A percentile compares a stretch with the other conserved stretches of the same genome.
Evolutionary conservation across 1,140 invertebrate species (phyloP).

Genomic region (Parapsyche elsis): DNA sequence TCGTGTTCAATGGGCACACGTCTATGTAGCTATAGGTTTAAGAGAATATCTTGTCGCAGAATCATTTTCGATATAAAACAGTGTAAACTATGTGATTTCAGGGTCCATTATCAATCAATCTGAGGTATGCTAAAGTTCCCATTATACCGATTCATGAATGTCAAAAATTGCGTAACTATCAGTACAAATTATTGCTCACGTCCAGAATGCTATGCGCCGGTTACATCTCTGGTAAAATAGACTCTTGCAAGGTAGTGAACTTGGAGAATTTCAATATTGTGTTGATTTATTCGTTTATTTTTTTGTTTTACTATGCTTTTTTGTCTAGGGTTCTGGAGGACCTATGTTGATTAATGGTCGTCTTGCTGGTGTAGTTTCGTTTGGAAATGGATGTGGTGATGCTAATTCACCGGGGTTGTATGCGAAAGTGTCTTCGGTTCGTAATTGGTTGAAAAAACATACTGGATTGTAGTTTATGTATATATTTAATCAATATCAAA

Average conservation of each 20-base stretch:
- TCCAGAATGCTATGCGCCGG: slow-evolving; percentile 73
- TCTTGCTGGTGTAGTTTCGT: slow-evolving; percentile 70
- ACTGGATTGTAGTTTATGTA: slow-evolving; percentile 46
- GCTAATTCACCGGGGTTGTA: slow-evolving; percentile 71
- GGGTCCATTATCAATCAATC: too few species aligned
- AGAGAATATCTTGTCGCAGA: too few species aligned
- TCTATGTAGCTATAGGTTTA: too few species aligned
- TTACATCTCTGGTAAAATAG: slow-evolving; percentile 67
- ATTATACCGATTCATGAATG: slow-evolving; percentile 58
- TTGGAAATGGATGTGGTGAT: slow-evolving; percentile 71
- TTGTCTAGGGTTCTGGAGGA: slow-evolving; percentile 64
- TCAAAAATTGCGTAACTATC: background rate
- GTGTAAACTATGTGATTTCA: too few species aligned
- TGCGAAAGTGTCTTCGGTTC: slow-evolving; percentile 63
- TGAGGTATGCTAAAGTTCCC: slow-evolving; percentile 60
- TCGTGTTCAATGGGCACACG: too few species aligned
- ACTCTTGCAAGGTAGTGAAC: slow-evolving; percentile 71
- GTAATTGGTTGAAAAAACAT: slow-evolving; percentile 60
- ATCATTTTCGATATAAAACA: too few species aligned
- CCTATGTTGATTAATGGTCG: slow-evolving; percentile 61
- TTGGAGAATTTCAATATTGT: background rate
- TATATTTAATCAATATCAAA: background rate
- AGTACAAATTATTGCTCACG: slow-evolving; percentile 58
- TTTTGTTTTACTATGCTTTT: slow-evolving; percentile 34
- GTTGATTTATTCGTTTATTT: slow-evolving; percentile 5